Conservation (phyloP, 2,797 vertebrate species). For the Neomorphus geoffroyi region DNA sequence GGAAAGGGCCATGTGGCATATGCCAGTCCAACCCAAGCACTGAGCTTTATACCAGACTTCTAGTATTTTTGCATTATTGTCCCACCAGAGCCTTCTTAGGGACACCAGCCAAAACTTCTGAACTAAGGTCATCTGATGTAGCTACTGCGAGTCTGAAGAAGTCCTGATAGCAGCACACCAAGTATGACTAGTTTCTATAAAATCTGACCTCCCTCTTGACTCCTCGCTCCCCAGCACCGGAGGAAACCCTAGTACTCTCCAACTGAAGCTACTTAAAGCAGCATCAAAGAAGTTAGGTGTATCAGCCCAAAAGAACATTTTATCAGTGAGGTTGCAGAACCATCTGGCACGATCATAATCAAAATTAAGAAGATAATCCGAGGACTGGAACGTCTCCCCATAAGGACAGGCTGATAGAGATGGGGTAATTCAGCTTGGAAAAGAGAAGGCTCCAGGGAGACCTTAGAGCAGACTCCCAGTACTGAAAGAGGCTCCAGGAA, state of each 20-base stretch:
- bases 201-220: neutral
- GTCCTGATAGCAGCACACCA: neutral
- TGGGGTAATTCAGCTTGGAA: no score
- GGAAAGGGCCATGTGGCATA: rapidly evolving
- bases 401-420: no score
- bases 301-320: no score
- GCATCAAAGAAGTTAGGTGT: neutral
- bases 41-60: neutral
- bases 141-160: neutral
- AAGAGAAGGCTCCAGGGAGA: no score
- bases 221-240: neutral
- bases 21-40: neutral
- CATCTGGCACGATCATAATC: neutral
- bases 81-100: neutral
- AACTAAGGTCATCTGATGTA: neutral
- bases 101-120: neutral
- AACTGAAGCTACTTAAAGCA: neutral
- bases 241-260: neutral
- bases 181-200: neutral
- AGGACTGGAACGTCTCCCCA: no score
- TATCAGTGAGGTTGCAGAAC: neutral
- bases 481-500: no score
- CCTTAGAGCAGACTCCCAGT: no score
- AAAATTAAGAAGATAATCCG: neutral
- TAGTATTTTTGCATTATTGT: neutral